These are phyloP conservation scores for Rhincodon typus DNA, from an alignment of 2,797 vertebrate species.

Conservation along the genomic window DNA sequence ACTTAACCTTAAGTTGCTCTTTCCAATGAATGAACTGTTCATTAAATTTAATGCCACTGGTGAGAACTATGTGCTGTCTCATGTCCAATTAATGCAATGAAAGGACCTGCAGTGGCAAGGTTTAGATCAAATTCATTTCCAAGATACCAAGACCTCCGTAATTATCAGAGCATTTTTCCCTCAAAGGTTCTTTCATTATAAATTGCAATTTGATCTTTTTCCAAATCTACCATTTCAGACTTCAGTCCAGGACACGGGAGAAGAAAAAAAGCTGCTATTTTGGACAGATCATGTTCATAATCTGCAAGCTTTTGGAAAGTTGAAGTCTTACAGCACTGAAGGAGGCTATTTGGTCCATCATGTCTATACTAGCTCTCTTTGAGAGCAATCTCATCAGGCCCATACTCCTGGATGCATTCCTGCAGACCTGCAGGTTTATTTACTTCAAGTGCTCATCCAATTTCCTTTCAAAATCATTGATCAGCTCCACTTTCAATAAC, in stretches of 20 bases:
- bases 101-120: background rate
- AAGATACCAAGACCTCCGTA: background rate
- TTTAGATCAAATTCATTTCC: background rate
- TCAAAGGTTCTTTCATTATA: background rate
- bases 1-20: conserved; percentile 11
- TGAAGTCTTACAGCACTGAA: background rate
- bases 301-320: background rate
- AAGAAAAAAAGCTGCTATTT: background rate
- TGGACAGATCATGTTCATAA: background rate
- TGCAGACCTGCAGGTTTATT: no score
- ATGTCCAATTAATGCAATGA: background rate
- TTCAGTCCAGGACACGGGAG: background rate
- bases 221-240: background rate
- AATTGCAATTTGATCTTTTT: background rate
- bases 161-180: background rate
- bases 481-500: no score
- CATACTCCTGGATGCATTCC: no score
- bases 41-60: background rate
- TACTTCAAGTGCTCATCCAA: no score
- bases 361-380: no score
- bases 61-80: background rate
- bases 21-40: background rate
- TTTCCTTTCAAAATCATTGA: no score
- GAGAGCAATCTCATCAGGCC: no score
- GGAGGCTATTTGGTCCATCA: no score